phyloP scores from a whole-genome alignment of 2,113 vertebrate species.

The Strix uralensis region DNA sequence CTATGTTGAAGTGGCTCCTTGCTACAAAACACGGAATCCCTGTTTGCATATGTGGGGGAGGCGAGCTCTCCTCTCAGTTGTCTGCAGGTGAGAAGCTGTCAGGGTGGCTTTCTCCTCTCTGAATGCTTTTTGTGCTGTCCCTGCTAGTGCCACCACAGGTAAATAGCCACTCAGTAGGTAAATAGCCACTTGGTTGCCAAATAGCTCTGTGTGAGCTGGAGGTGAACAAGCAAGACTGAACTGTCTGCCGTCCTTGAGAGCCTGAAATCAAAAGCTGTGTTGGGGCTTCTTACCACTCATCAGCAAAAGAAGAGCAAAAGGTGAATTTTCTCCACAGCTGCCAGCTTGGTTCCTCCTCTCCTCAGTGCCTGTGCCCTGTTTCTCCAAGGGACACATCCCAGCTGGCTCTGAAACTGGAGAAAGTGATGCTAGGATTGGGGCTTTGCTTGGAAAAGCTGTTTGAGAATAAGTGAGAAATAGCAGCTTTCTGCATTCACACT shows the following conservation, averaged over 20 bases:
- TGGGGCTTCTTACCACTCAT: not conserved
- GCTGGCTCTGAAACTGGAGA: not conserved
- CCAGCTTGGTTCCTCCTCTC: not conserved
- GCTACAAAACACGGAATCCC: not conserved
- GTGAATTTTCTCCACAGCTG: not conserved
- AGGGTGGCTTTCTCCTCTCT: not conserved
- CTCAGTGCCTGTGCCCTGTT: fast-evolving
- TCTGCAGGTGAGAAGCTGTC: not conserved
- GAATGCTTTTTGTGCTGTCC: not conserved
- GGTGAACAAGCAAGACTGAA: not conserved
- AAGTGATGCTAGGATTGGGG: fast-evolving
- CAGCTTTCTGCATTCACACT: fast-evolving
- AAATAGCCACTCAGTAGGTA: not conserved
- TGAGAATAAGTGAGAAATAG: not conserved
- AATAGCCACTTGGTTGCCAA: not conserved
- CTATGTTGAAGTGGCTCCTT: fast-evolving
- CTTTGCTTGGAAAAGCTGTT: not conserved
- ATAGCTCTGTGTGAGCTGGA: not conserved
- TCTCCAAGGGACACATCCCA: not conserved
- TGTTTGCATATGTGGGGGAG: not conserved
- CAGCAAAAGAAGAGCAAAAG: not conserved
- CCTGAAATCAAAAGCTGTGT: not conserved
- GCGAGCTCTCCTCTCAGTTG: not conserved
- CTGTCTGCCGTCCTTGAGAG: not conserved
- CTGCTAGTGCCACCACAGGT: not conserved